Base-by-base conservation (phyloP, 1,140 invertebrate species). In the Drosophila leontia region DNA sequence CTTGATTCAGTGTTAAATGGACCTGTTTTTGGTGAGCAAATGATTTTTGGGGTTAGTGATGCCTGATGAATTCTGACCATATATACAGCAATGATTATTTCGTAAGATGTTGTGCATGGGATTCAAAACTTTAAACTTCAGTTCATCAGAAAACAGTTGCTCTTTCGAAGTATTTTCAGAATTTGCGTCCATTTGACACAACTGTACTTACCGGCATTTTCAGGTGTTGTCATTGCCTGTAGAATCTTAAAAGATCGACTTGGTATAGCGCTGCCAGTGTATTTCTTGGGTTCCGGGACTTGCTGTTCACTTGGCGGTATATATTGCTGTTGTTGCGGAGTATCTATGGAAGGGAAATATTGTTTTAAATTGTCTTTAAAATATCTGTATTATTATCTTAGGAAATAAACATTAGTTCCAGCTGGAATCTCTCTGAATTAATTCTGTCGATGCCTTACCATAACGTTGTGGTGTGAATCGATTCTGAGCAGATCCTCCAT, bases 231-330 rank as follows among this genome's bases (percentile, higher is more conserved):
- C 96, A 97, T 97, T 34, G 96, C 95, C 93, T 98, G 97, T 41
- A 98, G 93, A 90, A 98, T 96, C 92, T 95, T 95, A 92, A 98
- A 98, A 19, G 97, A 97, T 90, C 96, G 95, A 69, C 97, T 97
- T 48, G 97, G 97, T 92, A 98, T 98, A 78, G 96, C 95, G 86
- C 96, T 95, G 64, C 97, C 97, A 63, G 94, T 96, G 88, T 98
- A 98, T 86, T 96, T 96, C 85, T 95, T 95, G 39, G 96, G 96
- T 82, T 96, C 96, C 61, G 93, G 94, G 34, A 94, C 95, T 72
- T 94, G 94, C 85, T 96, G 95, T 91, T 96, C 94, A 80, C 95
- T 96, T 12, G 95, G 94, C 63, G 95, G 96, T 34, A 95, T 82
- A 90, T 95, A 95, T 41, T 91, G 94, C 76, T 94, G 94, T 32